Evolutionary conservation across 30 jellyfish, hydroid and myxozoan species (phyloP), one percentile per base, ranked within the genome.

Genomic region (Mastigias papua): DNA sequence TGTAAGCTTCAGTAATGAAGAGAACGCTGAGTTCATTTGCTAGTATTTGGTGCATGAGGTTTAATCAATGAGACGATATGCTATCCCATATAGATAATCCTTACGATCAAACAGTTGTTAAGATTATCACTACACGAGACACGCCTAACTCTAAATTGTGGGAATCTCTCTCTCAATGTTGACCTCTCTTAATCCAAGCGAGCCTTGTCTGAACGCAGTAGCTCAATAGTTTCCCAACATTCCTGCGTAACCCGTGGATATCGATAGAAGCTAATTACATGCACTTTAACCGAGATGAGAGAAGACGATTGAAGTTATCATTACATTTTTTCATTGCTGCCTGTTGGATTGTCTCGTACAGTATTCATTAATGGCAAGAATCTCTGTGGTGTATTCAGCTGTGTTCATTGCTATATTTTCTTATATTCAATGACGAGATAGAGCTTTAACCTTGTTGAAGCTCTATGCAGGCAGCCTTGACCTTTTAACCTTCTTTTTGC

Each of bases 71-170:
- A 15, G 13, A 4, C 54, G 13, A 42, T 42, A 8, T 42, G 37
- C 13, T n/a, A 69, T 27, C 13, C 57, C 80, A 69, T 69, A 34
- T 31, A 2, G n/a, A 29, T 31, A 69, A 69, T 69, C 80, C 61
- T 17, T 28, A 4, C 20, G 37, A 65, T 65, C 76, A 65, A 13
- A 23, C 13, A 21, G 23, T 26, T 7, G 4, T 28, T 4, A 25
- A 37, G 80, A 69, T 69, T 69, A 69, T 26, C 80, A 69, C 33
- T 26, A 69, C 25, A 17, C 60, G 57, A 20, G 80, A 31, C 80
- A 69, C 80, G 61, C 80, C 80, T 48, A 31, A 17, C 50, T 69
- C 60, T 29, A 29, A 69, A 31, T 65, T 48, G 57, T 69, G 80
- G 61, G 80, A 69, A 69, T 21, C 25, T 54, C 67, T 54, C 67